Evolutionary conservation across 2,113 vertebrate genomes (phyloP), one percentile per base, ranked within the genome.

Genomic region (Scolopax mira): DNA sequence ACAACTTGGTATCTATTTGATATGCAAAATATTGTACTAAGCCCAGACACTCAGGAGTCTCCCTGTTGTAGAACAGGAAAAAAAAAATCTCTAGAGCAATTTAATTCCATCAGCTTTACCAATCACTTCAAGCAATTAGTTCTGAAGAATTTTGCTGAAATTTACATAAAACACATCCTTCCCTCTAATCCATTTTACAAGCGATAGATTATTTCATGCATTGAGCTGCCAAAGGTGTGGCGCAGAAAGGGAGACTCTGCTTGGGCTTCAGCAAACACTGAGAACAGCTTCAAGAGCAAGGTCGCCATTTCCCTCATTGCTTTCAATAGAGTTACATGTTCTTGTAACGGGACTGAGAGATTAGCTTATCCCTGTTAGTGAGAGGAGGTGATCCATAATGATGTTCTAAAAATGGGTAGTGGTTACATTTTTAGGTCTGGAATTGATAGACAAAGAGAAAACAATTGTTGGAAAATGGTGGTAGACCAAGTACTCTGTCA

Each of bases 401-500:
- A 30, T 48, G 23, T 17, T 62, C 57, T 74, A 33, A 33, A 92
- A 58, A 46, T 67, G 37, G 7, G 18, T 61, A 8, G 7, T 66
- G 35, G 48, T 54, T 58, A 23, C 25, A 16, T 46, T 93, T 93
- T 61, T 44, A 57, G 19, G 19, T 65, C 21, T 74, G 73, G 33
- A 85, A 42, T 35, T 79, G 35, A 6, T 52, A 85, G 66, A 51
- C 31, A 79, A 55, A 15, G 28, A 57, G 49, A 60, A 94, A 91
- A 79, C 23, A 55, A 24, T 52, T 62, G 21, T 24, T 31, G 66
- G 28, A 58, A 77, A 46, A 49, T 12, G 12, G 18, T 66, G 35
- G 62, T n/a, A 54, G 17, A 51, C 13, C 27, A 42, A 42, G 28
- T 18, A 1, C 0, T 39, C 24, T 0, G 0, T 16, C 21, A 57